phyloP scores from a whole-genome alignment of 2,113 vertebrate genomes.

The Hoplias malabaricus region DNA sequence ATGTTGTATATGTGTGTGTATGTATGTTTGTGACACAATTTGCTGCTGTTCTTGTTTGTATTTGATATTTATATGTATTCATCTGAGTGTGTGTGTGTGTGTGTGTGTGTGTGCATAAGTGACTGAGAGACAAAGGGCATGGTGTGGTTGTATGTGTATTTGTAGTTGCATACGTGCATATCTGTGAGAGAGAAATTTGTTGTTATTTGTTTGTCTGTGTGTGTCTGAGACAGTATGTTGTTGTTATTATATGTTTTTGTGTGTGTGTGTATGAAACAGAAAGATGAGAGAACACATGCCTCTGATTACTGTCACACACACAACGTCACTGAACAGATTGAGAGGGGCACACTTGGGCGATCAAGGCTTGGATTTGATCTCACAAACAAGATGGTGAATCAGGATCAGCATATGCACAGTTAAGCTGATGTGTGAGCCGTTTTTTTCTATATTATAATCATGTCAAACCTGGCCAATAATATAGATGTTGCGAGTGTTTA shows the following conservation, averaged over 20 bases:
- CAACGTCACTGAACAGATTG: slow-evolving; percentile 13
- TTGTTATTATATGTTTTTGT: neutral
- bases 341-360: neutral
- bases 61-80: too few species aligned
- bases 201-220: too few species aligned
- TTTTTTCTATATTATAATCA: too few species aligned
- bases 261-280: neutral
- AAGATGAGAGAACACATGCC: neutral
- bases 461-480: too few species aligned
- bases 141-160: too few species aligned
- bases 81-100: neutral
- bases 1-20: too few species aligned
- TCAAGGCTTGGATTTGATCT: slow-evolving; percentile 3
- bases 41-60: too few species aligned
- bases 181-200: too few species aligned
- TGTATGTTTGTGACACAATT: too few species aligned
- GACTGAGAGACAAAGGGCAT: neutral
- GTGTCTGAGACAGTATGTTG: too few species aligned
- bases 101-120: neutral
- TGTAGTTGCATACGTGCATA: too few species aligned
- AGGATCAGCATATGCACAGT: neutral
- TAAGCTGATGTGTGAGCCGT: neutral
- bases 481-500: too few species aligned
- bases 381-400: neutral
- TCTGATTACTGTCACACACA: slow-evolving; percentile 16